A percentile compares a stretch with the other conserved stretches of the same genome.
These are phyloP conservation scores for Eulemur coronatus DNA, from an alignment of 2,797 vertebrate species.

Conservation along the genomic window DNA sequence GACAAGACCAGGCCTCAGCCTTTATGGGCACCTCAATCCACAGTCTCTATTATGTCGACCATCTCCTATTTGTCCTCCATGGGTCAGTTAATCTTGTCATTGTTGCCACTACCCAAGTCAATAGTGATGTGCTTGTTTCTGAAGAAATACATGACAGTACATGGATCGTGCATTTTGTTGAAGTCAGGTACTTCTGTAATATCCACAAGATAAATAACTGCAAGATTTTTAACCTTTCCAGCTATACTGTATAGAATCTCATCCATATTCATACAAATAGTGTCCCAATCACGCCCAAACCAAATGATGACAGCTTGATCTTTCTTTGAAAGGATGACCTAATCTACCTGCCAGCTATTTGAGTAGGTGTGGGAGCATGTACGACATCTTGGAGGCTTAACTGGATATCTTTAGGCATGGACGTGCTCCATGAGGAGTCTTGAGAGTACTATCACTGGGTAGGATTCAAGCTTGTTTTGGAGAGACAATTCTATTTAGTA, in stretches of 20 bases:
- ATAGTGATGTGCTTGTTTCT: conserved; percentile 99
- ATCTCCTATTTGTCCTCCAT: conserved; percentile 98
- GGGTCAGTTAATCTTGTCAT: conserved; percentile 98
- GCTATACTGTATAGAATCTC: conserved; percentile 96
- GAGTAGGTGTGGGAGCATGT: conserved; percentile 94
- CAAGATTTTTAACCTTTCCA: conserved; percentile 98
- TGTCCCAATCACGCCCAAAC: conserved; percentile 96
- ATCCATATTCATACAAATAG: conserved; percentile 98
- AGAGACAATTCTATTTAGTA: conserved; percentile 8
- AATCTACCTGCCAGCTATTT: conserved; percentile 97
- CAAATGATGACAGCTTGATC: conserved; percentile 94
- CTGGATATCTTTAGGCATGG: not conserved
- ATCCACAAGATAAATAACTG: conserved; percentile 96
- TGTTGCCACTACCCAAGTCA: conserved; percentile 96
- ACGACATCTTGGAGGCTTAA: conserved; percentile 88
- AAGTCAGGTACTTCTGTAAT: conserved; percentile 98
- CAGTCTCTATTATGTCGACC: conserved; percentile 96
- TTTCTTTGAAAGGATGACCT: conserved; percentile 96
- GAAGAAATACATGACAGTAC: conserved; percentile 99
- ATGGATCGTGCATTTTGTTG: conserved; percentile 99
- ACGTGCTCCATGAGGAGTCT: not conserved
- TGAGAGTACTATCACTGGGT: not conserved
- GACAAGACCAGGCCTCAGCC: conserved; percentile 94
- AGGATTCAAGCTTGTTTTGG: conserved; percentile 20
- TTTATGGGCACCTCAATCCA: conserved; percentile 94